Conservation (phyloP, 2,113 vertebrate genomes). For the Spermophilus dauricus region DNA sequence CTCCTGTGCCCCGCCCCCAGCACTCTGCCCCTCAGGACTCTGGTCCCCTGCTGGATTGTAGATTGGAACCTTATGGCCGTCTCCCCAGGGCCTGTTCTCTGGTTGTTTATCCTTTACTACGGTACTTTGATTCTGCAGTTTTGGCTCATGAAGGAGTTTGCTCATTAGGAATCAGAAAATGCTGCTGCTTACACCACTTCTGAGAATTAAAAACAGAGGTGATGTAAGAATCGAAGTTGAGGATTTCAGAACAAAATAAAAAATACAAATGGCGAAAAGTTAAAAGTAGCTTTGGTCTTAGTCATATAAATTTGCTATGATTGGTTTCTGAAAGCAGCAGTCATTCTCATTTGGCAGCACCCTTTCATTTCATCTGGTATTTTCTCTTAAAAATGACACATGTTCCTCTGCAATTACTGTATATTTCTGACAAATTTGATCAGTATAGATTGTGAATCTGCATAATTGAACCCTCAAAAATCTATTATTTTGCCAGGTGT, state of each 20-base stretch:
- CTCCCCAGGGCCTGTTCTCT: conserved; percentile 61
- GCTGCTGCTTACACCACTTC: conserved; percentile 75
- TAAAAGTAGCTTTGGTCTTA: conserved; percentile 54
- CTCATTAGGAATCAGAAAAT: conserved; percentile 66
- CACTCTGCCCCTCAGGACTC: not conserved
- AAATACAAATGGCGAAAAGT: conserved; percentile 49
- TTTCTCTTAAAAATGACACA: conserved; percentile 27
- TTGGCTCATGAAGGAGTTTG: conserved; percentile 67
- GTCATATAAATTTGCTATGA: not conserved
- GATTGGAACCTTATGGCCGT: conserved; percentile 54
- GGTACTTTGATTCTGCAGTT: conserved; percentile 76
- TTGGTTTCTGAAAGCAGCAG: conserved; percentile 6
- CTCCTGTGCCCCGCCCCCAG: not conserved
- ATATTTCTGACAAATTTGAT: conserved; percentile 35
- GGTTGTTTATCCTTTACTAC: conserved; percentile 75
- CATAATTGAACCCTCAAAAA: conserved; percentile 37
- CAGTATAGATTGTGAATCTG: not conserved
- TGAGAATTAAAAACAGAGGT: conserved; percentile 78
- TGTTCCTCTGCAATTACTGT: not conserved
- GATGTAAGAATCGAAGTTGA: conserved; percentile 49
- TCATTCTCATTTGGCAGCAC: conserved; percentile 26
- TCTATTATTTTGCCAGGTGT: not conserved
- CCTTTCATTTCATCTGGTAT: conserved; percentile 14
- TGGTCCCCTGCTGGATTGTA: not conserved
- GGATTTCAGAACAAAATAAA: conserved; percentile 62